Conservation (phyloP, 2,888 invertebrate genomes). For the Nephrotoma flavescens region DNA sequence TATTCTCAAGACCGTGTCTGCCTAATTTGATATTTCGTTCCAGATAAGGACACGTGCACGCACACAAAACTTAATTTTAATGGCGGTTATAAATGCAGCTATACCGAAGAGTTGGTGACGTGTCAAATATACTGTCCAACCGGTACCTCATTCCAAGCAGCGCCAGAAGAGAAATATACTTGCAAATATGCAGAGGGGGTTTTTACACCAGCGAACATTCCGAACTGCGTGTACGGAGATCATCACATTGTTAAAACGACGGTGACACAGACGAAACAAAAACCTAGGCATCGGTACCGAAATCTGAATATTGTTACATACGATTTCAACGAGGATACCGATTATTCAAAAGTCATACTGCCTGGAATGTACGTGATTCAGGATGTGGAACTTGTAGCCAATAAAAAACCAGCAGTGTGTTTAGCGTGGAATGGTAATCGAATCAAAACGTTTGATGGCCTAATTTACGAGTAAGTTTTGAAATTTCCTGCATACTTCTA, state of each 20-base stretch:
- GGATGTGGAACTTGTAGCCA: neutral
- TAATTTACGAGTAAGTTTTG: constrained; percentile 35
- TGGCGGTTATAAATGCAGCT: constrained; percentile 59
- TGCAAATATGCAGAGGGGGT: constrained; percentile 50
- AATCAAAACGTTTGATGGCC: constrained; percentile 75
- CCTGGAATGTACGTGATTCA: constrained; percentile 16
- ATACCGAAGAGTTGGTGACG: constrained; percentile 40
- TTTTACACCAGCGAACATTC: constrained; percentile 53
- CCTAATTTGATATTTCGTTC: neutral
- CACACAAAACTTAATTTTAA: constrained; percentile 53
- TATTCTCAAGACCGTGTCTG: too few species aligned
- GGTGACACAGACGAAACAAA: neutral
- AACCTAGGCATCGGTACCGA: neutral
- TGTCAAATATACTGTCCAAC: constrained; percentile 54
- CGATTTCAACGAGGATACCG: constrained; percentile 8
- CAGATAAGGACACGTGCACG: constrained; percentile 41
- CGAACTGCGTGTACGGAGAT: constrained; percentile 44
- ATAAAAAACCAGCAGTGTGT: constrained; percentile 52
- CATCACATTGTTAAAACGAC: neutral
- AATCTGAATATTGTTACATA: neutral
- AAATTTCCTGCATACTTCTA: neutral
- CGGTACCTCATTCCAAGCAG: constrained; percentile 44
- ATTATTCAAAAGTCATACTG: constrained; percentile 2
- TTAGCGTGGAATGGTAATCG: constrained; percentile 69
- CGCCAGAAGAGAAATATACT: constrained; percentile 44